These are phyloP conservation scores for Diachasmimorpha longicaudata DNA, from an alignment of 1,140 invertebrate genomes.

Conservation along the genomic window DNA sequence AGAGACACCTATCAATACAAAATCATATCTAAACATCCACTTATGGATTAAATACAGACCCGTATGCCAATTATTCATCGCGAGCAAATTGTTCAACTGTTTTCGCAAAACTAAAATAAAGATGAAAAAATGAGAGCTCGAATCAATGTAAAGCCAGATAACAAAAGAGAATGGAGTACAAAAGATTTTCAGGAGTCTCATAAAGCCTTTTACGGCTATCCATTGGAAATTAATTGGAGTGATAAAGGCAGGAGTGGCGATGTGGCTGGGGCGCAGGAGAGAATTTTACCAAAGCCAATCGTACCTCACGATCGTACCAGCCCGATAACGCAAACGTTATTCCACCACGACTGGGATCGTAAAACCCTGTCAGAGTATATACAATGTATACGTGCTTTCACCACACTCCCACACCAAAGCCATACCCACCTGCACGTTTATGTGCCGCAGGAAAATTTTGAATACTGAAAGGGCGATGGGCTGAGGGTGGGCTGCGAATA, in stretches of 20 bases:
- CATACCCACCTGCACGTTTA: slow-evolving; percentile 19
- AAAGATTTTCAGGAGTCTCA: slow-evolving; percentile 13
- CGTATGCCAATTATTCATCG: no score
- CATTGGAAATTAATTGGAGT: slow-evolving; percentile 41
- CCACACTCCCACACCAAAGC: not conserved
- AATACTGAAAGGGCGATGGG: not conserved
- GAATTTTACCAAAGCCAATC: not conserved
- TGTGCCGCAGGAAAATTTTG: not conserved
- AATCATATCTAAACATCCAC: no score
- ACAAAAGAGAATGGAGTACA: not conserved
- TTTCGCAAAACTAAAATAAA: not conserved
- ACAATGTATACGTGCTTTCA: slow-evolving; percentile 6
- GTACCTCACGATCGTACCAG: slow-evolving; percentile 1
- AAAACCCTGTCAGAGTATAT: not conserved
- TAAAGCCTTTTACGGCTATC: slow-evolving; percentile 39
- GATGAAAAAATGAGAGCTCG: not conserved
- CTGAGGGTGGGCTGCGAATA: slow-evolving; percentile 8
- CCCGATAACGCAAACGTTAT: not conserved
- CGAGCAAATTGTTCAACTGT: no score
- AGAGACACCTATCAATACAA: no score
- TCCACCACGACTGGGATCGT: not conserved
- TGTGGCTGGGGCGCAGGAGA: not conserved
- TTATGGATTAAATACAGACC: no score
- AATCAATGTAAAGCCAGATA: not conserved
- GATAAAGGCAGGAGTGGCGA: slow-evolving; percentile 24